Percentiles rank a stretch among this genome's conserved stretches.
These are phyloP conservation scores for Echinops telfairi DNA, from an alignment of 2,113 vertebrate species.

Conservation along the genomic window DNA sequence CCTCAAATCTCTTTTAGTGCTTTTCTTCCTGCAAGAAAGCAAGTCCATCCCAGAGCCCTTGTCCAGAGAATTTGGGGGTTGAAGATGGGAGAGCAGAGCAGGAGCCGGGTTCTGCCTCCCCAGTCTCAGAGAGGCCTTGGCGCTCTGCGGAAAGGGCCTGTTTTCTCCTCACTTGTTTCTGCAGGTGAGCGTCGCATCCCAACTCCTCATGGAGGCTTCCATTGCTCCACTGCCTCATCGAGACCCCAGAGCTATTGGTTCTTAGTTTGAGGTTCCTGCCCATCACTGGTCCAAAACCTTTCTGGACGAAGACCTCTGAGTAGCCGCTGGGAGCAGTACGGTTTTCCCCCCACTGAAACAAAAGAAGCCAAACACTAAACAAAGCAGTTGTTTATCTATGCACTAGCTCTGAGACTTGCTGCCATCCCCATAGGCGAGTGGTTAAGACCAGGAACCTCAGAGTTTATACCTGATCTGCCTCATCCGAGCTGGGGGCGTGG, in stretches of 20 bases:
- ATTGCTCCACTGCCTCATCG: not conserved
- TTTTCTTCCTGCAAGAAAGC: not conserved
- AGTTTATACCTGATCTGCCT: not conserved
- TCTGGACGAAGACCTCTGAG: slow-evolving; percentile 13
- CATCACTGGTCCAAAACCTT: slow-evolving; percentile 1
- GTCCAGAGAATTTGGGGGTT: not conserved
- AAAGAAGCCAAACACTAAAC: not conserved
- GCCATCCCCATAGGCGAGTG: too few species aligned
- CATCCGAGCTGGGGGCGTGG: not conserved
- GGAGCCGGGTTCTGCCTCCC: not conserved
- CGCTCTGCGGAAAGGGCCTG: not conserved
- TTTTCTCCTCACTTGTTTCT: not conserved
- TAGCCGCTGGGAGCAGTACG: not conserved
- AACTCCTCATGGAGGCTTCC: not conserved
- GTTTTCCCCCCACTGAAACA: slow-evolving; percentile 32
- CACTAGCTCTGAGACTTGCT: too few species aligned
- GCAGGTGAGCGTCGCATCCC: not conserved
- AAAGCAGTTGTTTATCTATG: not conserved
- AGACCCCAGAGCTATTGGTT: not conserved
- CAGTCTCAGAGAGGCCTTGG: not conserved
- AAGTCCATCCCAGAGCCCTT: slow-evolving; percentile 14
- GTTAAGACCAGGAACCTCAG: not conserved
- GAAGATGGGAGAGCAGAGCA: not conserved
- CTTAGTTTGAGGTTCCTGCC: not conserved
- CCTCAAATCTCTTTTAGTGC: not conserved